phyloP scores from a whole-genome alignment of 1,140 invertebrate species.

The Musca vetustissima region DNA sequence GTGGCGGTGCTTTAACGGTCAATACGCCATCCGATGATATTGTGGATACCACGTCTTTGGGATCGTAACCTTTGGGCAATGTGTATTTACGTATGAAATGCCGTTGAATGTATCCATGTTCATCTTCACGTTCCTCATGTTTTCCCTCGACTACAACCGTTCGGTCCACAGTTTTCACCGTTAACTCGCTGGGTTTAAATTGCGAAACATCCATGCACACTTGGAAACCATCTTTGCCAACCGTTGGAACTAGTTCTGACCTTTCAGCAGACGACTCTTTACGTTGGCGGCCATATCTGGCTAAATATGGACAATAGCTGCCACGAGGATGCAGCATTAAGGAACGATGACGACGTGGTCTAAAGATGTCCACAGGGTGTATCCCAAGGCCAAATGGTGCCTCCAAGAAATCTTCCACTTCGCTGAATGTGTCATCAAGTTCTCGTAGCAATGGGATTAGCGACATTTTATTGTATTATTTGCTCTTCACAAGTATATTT shows the following conservation, averaged over 20 bases:
- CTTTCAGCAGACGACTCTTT: conserved; percentile 19
- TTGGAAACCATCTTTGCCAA: conserved; percentile 66
- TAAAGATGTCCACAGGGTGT: conserved; percentile 46
- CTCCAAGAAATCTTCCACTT: conserved; percentile 36
- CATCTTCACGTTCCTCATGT: conserved; percentile 74
- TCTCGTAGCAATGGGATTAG: conserved; percentile 48
- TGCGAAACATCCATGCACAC: conserved; percentile 80
- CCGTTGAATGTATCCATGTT: conserved; percentile 71
- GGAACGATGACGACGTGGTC: conserved; percentile 27
- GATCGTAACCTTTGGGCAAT: conserved; percentile 68
- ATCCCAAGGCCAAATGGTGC: conserved; percentile 51
- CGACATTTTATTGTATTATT: conserved; percentile 37
- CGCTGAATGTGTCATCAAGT: conserved; percentile 36
- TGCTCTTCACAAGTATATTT: conserved; percentile 15
- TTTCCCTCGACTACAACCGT: conserved; percentile 70
- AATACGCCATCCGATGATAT: conserved; percentile 76
- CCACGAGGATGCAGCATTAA: conserved; percentile 10
- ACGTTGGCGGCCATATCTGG: background rate
- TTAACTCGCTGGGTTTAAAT: conserved; percentile 80
- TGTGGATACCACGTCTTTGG: conserved; percentile 66
- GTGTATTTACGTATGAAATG: conserved; percentile 74
- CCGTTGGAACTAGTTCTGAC: conserved; percentile 35
- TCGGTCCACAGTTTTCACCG: conserved; percentile 76
- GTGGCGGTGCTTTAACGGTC: conserved; percentile 67
- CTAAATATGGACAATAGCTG: conserved; percentile 11